Conservation (phyloP, 1,140 invertebrate species). For the Hyles euphorbiae region DNA sequence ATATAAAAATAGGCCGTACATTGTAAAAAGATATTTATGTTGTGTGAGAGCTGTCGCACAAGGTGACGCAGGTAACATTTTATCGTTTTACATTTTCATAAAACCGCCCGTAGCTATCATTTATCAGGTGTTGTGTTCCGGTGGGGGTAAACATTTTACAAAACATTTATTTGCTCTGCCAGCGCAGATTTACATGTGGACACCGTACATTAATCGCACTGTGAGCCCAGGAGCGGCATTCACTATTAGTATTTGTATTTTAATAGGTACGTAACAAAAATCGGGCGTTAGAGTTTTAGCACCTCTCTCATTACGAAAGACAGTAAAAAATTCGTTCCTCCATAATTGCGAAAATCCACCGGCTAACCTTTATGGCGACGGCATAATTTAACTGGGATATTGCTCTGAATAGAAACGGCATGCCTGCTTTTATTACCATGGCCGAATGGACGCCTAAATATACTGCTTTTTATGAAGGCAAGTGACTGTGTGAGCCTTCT, state of each 20-base stretch:
- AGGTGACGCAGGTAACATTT: conserved; percentile 42
- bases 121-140: conserved; percentile 59
- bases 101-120: conserved; percentile 59
- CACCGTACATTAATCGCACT: conserved; percentile 44
- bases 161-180: conserved; percentile 56
- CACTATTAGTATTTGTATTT: conserved; percentile 24
- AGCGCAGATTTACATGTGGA: conserved; percentile 54
- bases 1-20: too few relatives aligned
- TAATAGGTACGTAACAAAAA: conserved; percentile 18
- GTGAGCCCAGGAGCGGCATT: conserved; percentile 30
- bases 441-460: conserved; percentile 18
- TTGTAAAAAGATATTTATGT: neutral
- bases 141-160: conserved; percentile 56
- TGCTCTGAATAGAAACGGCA: conserved; percentile 34
- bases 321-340: conserved; percentile 33
- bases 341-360: conserved; percentile 37
- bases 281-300: conserved; percentile 27
- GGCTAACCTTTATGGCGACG: conserved; percentile 33
- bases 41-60: conserved; percentile 11
- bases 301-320: conserved; percentile 31
- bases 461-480: conserved; percentile 20
- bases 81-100: conserved; percentile 56
- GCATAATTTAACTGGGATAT: conserved; percentile 39
- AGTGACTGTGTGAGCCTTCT: neutral
- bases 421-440: conserved; percentile 29